Base-by-base conservation (phyloP, 2,797 vertebrate genomes). In the Parauchenoglanis ngamensis region DNA sequence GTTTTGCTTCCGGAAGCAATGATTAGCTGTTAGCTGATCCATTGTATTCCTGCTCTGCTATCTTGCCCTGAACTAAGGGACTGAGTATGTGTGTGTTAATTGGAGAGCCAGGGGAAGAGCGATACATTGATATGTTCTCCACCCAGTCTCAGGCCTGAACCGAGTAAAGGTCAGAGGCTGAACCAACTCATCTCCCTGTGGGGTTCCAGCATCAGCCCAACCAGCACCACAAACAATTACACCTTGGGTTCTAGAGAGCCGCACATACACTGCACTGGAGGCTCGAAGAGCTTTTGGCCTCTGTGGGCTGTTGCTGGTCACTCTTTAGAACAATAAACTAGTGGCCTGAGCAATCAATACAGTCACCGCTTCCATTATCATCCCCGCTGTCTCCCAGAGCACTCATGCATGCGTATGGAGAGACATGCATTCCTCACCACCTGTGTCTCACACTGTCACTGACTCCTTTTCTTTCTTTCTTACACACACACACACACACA, bases 181-280 rank as follows among this genome's bases (percentile, higher is more conserved):
- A 92, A 94, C 94, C 94, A 89, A 94, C 91, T 93, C 93, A 85
- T 91, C 90, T 95, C 94, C 95, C 95, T 89, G 90, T 91, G 94
- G 95, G 95, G 93, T 92, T 93, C 87, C 92, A 90, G 94, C 94
- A 91, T 90, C 92, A 93, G 94, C 92, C 95, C 89, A 81, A 91
- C 94, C 92, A 94, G 94, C 94, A 95, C 93, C 94, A 93, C 95
- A 96, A 96, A 96, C 96, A 96, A 96, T 96, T 96, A 96, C 95
- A 94, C 54, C 6, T 92, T 93, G 94, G 93, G 93, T 95, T 94
- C 92, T 94, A 17, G 90, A 46, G 93, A 92, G 90, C 91, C 91
- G 89, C 93, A 93, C 90, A 75, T 90, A 88, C 81, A 13, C 87
- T 92, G 91, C 95, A 91, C 91, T 91, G 93, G 92, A 92, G 94